A percentile compares a stretch with the other conserved stretches of the same genome.
Evolutionary conservation across 2,797 vertebrate genomes (phyloP).

Genomic region (Zalophus californianus): DNA sequence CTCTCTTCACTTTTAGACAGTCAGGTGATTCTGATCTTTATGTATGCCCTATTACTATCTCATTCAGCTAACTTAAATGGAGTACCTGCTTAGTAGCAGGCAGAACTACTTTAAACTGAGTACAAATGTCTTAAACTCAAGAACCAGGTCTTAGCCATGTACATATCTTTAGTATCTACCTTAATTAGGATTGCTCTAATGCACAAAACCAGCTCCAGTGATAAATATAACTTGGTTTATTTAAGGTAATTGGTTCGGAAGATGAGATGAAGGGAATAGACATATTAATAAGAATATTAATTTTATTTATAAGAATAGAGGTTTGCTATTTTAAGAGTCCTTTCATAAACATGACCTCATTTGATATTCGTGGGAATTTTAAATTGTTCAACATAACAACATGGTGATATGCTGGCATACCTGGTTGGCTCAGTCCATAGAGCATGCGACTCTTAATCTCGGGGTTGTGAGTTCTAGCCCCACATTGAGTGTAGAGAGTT

Average conservation of each 20-base stretch:
- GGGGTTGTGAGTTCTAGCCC: background rate
- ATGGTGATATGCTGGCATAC: background rate
- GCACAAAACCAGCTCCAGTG: background rate
- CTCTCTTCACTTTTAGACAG: background rate
- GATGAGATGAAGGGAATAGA: slow-evolving; percentile 17
- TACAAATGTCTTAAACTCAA: slow-evolving; percentile 15
- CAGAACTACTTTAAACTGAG: background rate
- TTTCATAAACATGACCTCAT: slow-evolving; percentile 43
- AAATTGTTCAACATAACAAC: slow-evolving; percentile 24
- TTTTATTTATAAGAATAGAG: slow-evolving; percentile 4
- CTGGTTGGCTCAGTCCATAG: background rate
- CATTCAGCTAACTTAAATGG: background rate
- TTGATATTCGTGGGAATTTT: background rate
- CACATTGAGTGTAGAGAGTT: background rate
- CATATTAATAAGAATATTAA: slow-evolving; percentile 27
- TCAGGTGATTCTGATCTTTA: background rate
- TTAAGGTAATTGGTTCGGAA: slow-evolving; percentile 26
- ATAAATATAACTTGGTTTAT: slow-evolving; percentile 2
- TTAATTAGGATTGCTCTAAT: background rate
- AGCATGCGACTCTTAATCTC: background rate
- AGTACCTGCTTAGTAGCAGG: background rate
- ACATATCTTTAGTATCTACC: background rate
- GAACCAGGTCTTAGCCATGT: background rate
- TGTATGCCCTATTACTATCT: background rate
- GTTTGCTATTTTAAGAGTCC: background rate